Evolutionary conservation across 2,888 invertebrate genomes (phyloP), one percentile per base, ranked within the genome.

Genomic region (Sialis fuliginosa): DNA sequence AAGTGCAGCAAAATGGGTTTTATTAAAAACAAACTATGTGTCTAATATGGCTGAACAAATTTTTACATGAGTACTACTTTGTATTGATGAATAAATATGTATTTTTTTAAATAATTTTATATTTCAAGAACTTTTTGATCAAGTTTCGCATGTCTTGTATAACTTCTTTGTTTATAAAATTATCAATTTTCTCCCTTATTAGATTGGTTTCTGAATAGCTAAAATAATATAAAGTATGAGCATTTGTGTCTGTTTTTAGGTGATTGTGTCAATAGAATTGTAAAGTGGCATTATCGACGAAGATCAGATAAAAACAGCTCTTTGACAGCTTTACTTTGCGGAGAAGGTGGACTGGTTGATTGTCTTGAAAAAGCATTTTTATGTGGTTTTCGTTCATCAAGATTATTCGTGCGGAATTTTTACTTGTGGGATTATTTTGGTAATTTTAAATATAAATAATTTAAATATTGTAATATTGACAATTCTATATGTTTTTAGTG

Each of bases 371-470:
- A 90, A 62, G 91, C 92, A 2, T 96, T 98, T 65, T 74, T 91
- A n/a, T 84, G 84, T 58, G 97, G 97, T 6, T 95, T 95, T 64
- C 89, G 90, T 57, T 93, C 93, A 6, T 79, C 88, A 3, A 74
- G 95, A 49, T 75, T 96, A 55, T 96, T 97, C 64, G 86, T 92
- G 31, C 80, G 85, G 56, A 93, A 95, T 68, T 79, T 93, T 54
- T 97, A 92, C 62, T 81, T 97, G 52, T 98, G 98, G 98, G 97
- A 98, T 65, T 98, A 90, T 67, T 83, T 97, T 60, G 84, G 95
- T 93, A 67, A 71, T 71, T 64, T 44, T 33, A 51, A 47, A 39
- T 35, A 33, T 45, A 48, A 45, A 46, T 12, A 30, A 33, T 6
- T 1, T 10, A 6, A 10, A 43, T 31, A 6, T 33, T 8, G 12